phyloP scores from a whole-genome alignment of 2,113 vertebrate species.

The Chascanopsetta lugubris region DNA sequence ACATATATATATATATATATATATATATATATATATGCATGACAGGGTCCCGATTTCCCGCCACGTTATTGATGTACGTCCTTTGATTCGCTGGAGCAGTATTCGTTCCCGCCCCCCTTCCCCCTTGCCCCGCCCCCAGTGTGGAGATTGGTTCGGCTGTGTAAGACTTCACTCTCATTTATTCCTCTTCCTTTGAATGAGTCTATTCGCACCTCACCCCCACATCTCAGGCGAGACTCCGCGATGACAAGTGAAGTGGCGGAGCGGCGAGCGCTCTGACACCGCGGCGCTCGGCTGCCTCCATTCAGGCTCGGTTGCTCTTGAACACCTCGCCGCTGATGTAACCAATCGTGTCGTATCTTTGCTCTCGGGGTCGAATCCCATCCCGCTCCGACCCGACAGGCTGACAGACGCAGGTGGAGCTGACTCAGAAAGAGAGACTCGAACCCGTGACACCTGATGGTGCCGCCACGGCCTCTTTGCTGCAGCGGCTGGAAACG shows the following conservation, averaged over 20 bases:
- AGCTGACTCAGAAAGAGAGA: constrained; percentile 67
- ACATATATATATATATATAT: too few species aligned
- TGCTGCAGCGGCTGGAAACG: constrained; percentile 32
- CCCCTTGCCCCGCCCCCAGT: background rate
- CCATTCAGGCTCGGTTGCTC: constrained; percentile 33
- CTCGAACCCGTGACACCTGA: constrained; percentile 42
- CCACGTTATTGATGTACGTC: constrained; percentile 2
- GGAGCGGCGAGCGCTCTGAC: constrained; percentile 15
- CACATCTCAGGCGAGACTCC: background rate
- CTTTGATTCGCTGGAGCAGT: background rate
- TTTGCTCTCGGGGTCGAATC: constrained; percentile 43
- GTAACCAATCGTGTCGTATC: constrained; percentile 66
- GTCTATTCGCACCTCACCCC: background rate
- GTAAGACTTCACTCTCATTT: constrained; percentile 6
- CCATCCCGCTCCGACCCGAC: constrained; percentile 31
- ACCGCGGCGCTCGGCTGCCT: constrained; percentile 13
- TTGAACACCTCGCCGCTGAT: constrained; percentile 52
- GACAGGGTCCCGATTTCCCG: constrained; percentile 7
- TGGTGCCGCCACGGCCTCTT: constrained; percentile 31
- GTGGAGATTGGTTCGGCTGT: background rate
- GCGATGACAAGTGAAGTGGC: background rate
- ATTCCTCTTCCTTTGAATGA: background rate
- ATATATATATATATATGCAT: too few species aligned
- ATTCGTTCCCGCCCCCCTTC: background rate
- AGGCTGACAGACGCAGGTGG: constrained; percentile 32